These are phyloP conservation scores for Liparis tanakae DNA, from an alignment of 2,797 vertebrate genomes.

Conservation along the genomic window DNA sequence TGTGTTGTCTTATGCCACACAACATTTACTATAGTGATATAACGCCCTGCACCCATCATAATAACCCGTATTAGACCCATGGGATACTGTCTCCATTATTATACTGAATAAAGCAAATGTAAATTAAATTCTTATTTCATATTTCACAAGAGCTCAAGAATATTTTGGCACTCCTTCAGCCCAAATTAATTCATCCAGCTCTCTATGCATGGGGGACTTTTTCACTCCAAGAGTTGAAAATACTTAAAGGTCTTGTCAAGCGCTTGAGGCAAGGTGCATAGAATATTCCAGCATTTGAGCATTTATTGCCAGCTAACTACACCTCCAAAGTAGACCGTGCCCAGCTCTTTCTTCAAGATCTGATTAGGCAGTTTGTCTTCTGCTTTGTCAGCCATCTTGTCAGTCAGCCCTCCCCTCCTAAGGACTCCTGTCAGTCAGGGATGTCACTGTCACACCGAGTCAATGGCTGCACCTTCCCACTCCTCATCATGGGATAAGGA, in stretches of 20 bases:
- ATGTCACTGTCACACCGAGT: slow-evolving; percentile 73
- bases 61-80: background rate
- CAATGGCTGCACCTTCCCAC: slow-evolving; percentile 58
- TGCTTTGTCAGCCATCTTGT: slow-evolving; percentile 80
- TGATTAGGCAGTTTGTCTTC: slow-evolving; percentile 69
- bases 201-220: slow-evolving; percentile 8
- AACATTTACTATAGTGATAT: background rate
- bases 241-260: slow-evolving; percentile 44
- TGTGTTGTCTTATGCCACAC: background rate
- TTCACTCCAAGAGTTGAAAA: slow-evolving; percentile 36
- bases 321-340: slow-evolving; percentile 53
- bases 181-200: slow-evolving; percentile 27
- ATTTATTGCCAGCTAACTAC: slow-evolving; percentile 37
- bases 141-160: slow-evolving; percentile 34
- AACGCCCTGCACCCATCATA: background rate
- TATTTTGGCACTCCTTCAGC: slow-evolving; percentile 24
- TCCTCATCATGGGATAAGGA: slow-evolving; percentile 66
- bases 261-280: slow-evolving; percentile 36
- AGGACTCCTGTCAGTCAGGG: slow-evolving; percentile 78
- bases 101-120: slow-evolving; percentile 10
- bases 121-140: slow-evolving; percentile 22
- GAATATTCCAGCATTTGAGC: slow-evolving; percentile 54
- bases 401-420: slow-evolving; percentile 69
- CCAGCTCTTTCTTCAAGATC: slow-evolving; percentile 47
- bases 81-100: background rate